Evolutionary conservation across 2,113 vertebrate genomes (phyloP).

Genomic region (Centrocercus urophasianus): DNA sequence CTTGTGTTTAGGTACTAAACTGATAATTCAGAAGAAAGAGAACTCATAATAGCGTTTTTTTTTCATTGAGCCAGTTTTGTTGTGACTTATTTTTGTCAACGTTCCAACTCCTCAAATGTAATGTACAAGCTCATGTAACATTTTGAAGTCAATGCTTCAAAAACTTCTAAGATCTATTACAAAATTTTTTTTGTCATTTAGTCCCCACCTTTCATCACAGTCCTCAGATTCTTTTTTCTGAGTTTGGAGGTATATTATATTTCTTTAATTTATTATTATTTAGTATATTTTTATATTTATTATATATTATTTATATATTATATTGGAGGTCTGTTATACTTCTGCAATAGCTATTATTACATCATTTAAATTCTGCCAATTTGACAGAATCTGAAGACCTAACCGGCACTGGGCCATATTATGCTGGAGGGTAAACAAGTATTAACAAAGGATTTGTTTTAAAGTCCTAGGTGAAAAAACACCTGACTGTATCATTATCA

Average conservation of each 20-base stretch:
- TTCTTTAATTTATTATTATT: too few relatives aligned
- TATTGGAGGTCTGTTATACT: background rate
- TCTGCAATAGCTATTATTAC: background rate
- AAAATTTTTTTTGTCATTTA: background rate
- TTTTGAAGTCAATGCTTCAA: background rate
- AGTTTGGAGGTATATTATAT: background rate
- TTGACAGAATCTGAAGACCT: background rate
- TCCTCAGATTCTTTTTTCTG: background rate
- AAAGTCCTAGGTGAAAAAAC: background rate
- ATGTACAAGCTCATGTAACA: background rate
- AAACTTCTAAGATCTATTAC: background rate
- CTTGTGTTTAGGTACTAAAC: background rate
- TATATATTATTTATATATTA: too few relatives aligned
- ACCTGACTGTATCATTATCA: background rate
- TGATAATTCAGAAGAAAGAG: background rate
- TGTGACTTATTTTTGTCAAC: background rate
- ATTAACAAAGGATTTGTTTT: background rate
- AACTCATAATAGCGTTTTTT: background rate
- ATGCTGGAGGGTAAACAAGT: background rate
- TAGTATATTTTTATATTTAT: too few relatives aligned
- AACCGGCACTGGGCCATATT: rapidly evolving
- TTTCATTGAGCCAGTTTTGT: background rate
- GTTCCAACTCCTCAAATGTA: background rate
- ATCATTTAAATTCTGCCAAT: background rate
- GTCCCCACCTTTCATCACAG: background rate